Conservation (phyloP, 2,797 vertebrate species). For the Chrysocyon brachyurus region DNA sequence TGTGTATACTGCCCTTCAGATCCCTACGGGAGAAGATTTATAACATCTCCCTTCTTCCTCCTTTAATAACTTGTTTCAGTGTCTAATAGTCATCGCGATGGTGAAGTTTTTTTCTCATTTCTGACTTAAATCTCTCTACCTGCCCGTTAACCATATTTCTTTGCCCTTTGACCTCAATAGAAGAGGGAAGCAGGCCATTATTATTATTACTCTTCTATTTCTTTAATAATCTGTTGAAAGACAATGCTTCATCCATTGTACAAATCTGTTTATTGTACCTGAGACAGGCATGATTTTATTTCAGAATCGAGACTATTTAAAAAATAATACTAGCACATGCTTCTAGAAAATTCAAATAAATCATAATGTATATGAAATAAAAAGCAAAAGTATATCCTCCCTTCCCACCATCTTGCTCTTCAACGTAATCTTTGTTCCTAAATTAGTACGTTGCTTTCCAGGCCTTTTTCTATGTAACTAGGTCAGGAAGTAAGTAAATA, state of each 20-base stretch:
- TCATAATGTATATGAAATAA: background rate
- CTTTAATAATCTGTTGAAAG: conserved; percentile 65
- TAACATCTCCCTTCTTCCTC: conserved; percentile 27
- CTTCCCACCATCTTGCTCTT: background rate
- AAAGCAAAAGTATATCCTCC: background rate
- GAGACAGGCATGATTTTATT: conserved; percentile 46
- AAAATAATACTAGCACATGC: background rate
- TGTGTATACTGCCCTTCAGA: conserved; percentile 57
- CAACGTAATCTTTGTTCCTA: background rate
- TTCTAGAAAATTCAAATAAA: conserved; percentile 50
- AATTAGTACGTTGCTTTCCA: conserved; percentile 38
- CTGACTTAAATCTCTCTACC: conserved; percentile 66
- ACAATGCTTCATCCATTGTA: background rate
- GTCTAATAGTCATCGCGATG: conserved; percentile 1
- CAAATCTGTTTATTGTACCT: conserved; percentile 7
- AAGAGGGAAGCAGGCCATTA: conserved; percentile 48
- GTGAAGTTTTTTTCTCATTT: conserved; percentile 45
- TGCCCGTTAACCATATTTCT: conserved; percentile 58
- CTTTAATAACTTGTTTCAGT: conserved; percentile 69
- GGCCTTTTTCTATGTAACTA: background rate
- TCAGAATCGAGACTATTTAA: conserved; percentile 50
- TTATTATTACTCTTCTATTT: conserved; percentile 17
- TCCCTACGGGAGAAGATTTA: conserved; percentile 48
- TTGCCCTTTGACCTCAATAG: conserved; percentile 54
- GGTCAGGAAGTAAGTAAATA: conserved; percentile 41